phyloP scores from a whole-genome alignment of 1,140 invertebrate species.

The Marisa cornuarietis region DNA sequence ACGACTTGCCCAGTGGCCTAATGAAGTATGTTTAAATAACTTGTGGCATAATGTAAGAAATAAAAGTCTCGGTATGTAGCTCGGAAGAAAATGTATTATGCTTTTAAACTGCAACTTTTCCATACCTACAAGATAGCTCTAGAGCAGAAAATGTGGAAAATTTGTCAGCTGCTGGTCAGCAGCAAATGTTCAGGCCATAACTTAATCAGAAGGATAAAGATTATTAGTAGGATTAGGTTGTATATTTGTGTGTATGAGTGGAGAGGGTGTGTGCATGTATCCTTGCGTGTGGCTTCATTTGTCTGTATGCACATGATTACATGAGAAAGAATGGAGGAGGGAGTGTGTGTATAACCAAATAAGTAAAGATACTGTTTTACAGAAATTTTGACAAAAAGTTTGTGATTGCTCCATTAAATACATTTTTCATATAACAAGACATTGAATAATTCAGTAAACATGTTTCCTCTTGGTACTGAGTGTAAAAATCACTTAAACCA shows the following conservation, averaged over 20 bases:
- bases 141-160: too few relatives aligned
- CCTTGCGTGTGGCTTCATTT: not conserved
- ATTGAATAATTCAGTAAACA: too few relatives aligned
- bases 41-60: not conserved
- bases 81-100: not conserved
- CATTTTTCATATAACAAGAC: not conserved
- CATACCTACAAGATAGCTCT: not conserved
- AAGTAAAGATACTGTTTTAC: not conserved
- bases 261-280: not conserved
- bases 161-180: not conserved
- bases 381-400: not conserved
- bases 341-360: not conserved
- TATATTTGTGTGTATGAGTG: not conserved
- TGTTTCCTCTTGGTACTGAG: too few relatives aligned
- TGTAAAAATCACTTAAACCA: not conserved
- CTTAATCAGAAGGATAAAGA: not conserved
- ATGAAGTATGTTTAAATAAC: constrained; percentile 28
- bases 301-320: not conserved
- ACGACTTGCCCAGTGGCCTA: constrained; percentile 38
- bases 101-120: not conserved
- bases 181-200: not conserved
- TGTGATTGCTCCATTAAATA: too few relatives aligned
- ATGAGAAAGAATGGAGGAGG: not conserved
- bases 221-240: not conserved
- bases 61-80: too few relatives aligned